A percentile compares a stretch with the other conserved stretches of the same genome.
phyloP scores from a whole-genome alignment of 2,113 vertebrate genomes.

The Tor tambroides region DNA sequence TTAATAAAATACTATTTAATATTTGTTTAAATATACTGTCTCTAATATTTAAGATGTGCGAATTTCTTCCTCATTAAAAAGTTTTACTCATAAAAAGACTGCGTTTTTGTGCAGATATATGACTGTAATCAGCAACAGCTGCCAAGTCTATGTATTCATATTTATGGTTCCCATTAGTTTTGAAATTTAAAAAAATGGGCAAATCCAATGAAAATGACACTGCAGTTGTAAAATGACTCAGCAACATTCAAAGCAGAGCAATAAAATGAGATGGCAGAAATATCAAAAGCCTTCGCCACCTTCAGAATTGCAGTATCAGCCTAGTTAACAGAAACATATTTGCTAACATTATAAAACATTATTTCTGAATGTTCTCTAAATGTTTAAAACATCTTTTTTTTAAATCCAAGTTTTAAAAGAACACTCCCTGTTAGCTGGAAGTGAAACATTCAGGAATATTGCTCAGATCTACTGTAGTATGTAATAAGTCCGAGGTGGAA shows the following conservation, averaged over 20 bases:
- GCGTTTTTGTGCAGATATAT: too few species aligned
- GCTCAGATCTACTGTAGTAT: neutral
- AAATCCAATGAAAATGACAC: neutral
- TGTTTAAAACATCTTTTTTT: neutral
- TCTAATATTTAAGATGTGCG: too few species aligned
- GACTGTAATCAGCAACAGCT: too few species aligned
- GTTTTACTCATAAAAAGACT: too few species aligned
- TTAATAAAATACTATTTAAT: too few species aligned
- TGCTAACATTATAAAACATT: too few species aligned
- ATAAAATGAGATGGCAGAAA: neutral
- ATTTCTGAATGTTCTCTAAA: neutral
- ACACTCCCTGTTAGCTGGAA: neutral
- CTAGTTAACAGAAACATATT: too few species aligned
- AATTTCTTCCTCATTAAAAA: neutral
- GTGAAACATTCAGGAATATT: neutral
- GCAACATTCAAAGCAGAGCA: neutral
- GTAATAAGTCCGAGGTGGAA: neutral
- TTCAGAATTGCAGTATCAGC: neutral
- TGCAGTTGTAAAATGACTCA: neutral
- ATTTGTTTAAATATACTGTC: too few species aligned
- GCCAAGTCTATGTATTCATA: too few species aligned
- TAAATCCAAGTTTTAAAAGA: neutral
- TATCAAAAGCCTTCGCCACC: neutral
- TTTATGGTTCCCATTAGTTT: too few species aligned
- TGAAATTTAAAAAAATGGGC: neutral